Evolutionary conservation across 2,888 invertebrate species (phyloP), one percentile per base, ranked within the genome.

Genomic region (Calameuta pallipes): DNA sequence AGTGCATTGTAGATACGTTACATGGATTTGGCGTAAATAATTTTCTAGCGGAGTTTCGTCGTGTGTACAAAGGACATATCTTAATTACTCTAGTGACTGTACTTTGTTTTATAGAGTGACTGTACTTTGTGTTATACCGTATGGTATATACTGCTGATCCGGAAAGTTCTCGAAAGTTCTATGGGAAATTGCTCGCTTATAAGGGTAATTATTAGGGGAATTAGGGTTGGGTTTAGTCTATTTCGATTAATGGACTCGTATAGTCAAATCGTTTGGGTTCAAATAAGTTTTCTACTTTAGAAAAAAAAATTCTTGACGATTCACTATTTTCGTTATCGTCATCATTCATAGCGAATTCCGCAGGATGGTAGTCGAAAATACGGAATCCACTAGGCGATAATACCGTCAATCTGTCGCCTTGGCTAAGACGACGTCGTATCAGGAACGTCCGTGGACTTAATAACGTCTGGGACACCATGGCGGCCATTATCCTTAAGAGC

Each of bases 131-230:
- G 2, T 23, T 23, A 41, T 41, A 56, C 23, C 23, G 2, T 56
- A 23, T 23, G 56, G 33, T 4, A 4, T 56, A 56, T 23, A 56
- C 41, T 15, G 1, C 6, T 41, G 6, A 56, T 23, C 23, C 71
- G 23, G 69, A 78, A 78, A n/a, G 56, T 41, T 33, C 78, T 37
- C 15, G 37, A 56, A 75, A 68, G 37, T 78, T 75, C 78, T 78
- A 23, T 36, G 78, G 78, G 75, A 78, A 78, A 76, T 78, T 78
- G 76, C 41, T 31, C 36, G 30, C 30, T 34, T 56, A 34, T 78
- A 71, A 73, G 34, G 70, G 73, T 75, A 23, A 68, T 69, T 73
- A 73, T 78, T 76, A 76, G 78, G 70, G 30, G 73, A 36, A 78
- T 78, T 76, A 76, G 23, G 11, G 12, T 23, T 9, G 9, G 9